Base-by-base conservation (phyloP, 2,113 vertebrate species). In the Callipepla squamata region DNA sequence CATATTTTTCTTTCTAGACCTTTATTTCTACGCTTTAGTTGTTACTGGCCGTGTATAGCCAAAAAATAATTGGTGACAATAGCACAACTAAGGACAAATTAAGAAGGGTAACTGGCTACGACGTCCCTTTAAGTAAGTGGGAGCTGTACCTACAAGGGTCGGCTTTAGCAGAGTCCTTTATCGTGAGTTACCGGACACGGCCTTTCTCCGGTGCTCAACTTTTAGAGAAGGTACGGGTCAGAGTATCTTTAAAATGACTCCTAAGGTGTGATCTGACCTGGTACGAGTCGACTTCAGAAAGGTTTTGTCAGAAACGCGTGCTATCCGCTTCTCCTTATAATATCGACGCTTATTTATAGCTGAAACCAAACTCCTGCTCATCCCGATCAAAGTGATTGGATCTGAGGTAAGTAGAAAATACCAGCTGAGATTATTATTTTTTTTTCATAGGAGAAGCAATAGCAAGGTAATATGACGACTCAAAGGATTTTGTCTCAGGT, bases 401-500 rank as follows among this genome's bases (percentile, higher is more conserved):
- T 42, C 57, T 65, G 28, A 32, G 58, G 23, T 59, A 94, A 89
- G 75, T 11, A 59, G 53, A 90, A 48, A 91, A 89, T 40, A n/a
- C 48, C 80, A 87, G 70, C 6, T 36, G n/a, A 86, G 42, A 79
- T 36, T 36, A 76, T 62, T 78, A n/a, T 13, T 21, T 62, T 78
- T 13, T 21, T 45, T 78, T 59, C 44, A 50, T 9, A 16, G 19
- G 26, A 84, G 53, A 84, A 76, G 36, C 11, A 90, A 83, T 26
- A 77, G 51, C 30, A 58, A 90, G 34, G 36, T 40, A 79, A 89
- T 83, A 1, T 4, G 40, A 82, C 94, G 93, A 92, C 66, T 28
- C 13, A 94, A 59, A 57, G 32, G 59, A 79, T 89, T 92, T 92
- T 72, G 36, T 75, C 76, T 72, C 90, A 89, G 57, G 32, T 32